Evolutionary conservation across 2,113 vertebrate genomes (phyloP), one percentile per base, ranked within the genome.

Genomic region (Pyrgilauda ruficollis): DNA sequence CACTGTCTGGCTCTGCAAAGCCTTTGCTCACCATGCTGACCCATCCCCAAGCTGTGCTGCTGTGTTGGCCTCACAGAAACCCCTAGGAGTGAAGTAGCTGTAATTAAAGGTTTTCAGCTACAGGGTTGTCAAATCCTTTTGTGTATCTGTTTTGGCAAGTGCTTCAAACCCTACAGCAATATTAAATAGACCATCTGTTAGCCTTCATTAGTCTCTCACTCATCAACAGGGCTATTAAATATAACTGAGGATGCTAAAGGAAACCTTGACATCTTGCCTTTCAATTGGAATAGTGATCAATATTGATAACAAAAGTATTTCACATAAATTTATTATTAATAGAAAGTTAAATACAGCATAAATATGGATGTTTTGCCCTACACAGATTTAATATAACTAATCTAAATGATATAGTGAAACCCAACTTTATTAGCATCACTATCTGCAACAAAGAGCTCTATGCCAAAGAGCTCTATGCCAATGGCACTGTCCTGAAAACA

Each of bases 151-250:
- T 97, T 98, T 98, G 97, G 97, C 97, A 97, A 97, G 96, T 90
- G 84, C 96, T 98, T 97, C 90, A 96, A 97, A 97, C 97, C 97
- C 79, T 76, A 97, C 93, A 97, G 97, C 92, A 53, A 90, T 98
- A 98, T 98, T 98, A 98, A 98, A 97, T 77, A 97, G 95, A 97
- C 98, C 98, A 98, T 98, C 98, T 98, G 98, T 96, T 98, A 97
- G 97, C 96, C 97, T 98, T 98, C 97, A 98, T 98, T 98, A 98
- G 96, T 82, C 92, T 97, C 89, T 96, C 96, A 95, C 97, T 98
- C 96, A 97, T 97, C 97, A 97, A 96, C 96, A 96, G 62, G 87
- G 94, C 96, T 97, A 98, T 98, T 98, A 98, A 98, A 97, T 97
- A 97, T 94, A 97, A 98, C 79, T 84, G 92, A 97, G 94, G 80